Evolutionary conservation across 2,113 vertebrate genomes (phyloP).

Genomic region (Clarias macrocephalus): DNA sequence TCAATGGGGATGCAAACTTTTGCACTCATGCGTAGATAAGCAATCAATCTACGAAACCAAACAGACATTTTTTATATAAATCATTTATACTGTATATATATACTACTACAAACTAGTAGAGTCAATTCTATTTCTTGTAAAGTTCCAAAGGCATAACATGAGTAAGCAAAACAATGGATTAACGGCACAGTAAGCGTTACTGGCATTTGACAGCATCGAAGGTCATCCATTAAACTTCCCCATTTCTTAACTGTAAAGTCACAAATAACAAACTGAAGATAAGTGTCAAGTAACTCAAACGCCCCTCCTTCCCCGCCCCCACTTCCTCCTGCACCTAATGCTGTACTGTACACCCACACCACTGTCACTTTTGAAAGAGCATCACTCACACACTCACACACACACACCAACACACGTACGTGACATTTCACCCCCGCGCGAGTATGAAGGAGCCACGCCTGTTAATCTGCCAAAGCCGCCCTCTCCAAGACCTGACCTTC

Average conservation of each 20-base stretch:
- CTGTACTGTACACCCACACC: neutral
- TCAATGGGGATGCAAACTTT: conserved; percentile 5
- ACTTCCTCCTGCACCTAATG: neutral
- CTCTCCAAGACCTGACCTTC: conserved; percentile 61
- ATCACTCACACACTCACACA: conserved; percentile 9
- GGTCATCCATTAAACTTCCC: neutral
- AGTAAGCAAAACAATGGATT: neutral
- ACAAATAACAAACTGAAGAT: neutral
- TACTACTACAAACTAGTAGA: neutral
- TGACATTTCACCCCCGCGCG: conserved; percentile 43
- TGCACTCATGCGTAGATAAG: neutral
- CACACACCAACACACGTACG: neutral
- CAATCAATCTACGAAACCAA: neutral
- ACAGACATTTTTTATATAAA: neutral
- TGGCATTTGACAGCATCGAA: neutral
- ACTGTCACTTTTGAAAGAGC: neutral
- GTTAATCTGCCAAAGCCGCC: conserved; percentile 50
- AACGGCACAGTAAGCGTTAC: neutral
- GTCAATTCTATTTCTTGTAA: no score
- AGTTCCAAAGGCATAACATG: neutral
- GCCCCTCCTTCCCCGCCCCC: neutral
- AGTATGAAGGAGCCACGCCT: conserved; percentile 39
- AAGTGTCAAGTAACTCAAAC: conserved; percentile 1
- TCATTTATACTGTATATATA: neutral
- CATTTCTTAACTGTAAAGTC: neutral